Base-by-base conservation (phyloP, 2,113 vertebrate genomes). In the Cyprinus carpio region DNA sequence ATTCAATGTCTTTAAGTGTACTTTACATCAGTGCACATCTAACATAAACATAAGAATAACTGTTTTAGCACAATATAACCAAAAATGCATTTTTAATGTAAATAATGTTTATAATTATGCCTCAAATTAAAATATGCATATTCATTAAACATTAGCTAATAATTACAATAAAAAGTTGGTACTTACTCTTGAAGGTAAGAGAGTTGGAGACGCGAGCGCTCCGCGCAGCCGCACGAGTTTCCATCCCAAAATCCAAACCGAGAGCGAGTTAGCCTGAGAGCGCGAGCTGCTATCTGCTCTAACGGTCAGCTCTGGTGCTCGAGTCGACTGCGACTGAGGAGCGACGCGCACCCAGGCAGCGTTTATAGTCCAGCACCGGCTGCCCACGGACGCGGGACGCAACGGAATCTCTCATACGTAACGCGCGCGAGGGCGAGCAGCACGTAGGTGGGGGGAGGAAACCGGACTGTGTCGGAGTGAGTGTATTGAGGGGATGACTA, bases 231-330 rank as follows among this genome's bases (percentile, higher is more conserved):
- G 89, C 60, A 74, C 92, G 93, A 76, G 89, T 90, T 89, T 88
- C 91, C 94, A 95, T 95, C 90, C 92, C 92, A 54, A 92, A 94
- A 92, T 91, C 93, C 93, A 94, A 93, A 92, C 93, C 92, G 92
- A 93, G 92, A 93, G 95, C 94, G 94, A 95, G 95, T 95, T 95
- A 95, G 94, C 93, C 89, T 94, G 92, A 91, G 90, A 91, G 90
- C 89, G 91, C 88, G 37, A 91, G 91, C 93, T 94, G 94, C 94
- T 95, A 95, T 95, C 94, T 95, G 93, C 92, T 93, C 95, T 94
- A 87, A 67, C 82, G 84, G 89, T 93, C 92, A 92, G 94, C 92
- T 92, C 90, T 92, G 93, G 92, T 87, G 84, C 86, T 46, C 81
- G 88, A 78, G 60, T 87, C 83, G 89, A 87, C 51, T 87, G 92